Conservation (phyloP, 1,140 invertebrate genomes). For the Stenopsyche tienmushanensis region DNA sequence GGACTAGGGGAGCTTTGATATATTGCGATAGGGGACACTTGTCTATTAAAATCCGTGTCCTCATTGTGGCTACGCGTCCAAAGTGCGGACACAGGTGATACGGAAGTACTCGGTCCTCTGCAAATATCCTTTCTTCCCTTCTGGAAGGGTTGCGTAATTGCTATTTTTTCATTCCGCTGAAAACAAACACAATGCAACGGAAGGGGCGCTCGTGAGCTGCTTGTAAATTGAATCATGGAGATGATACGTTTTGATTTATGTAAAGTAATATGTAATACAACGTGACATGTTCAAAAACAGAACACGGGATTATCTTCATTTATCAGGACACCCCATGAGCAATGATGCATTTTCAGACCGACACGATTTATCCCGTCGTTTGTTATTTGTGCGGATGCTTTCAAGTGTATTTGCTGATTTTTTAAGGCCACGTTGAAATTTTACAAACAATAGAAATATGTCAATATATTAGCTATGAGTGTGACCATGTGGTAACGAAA, state of each 20-base stretch:
- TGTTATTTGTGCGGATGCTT: no score
- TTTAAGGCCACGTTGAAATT: no score
- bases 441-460: no score
- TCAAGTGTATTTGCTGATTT: no score
- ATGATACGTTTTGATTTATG: neutral
- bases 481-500: no score
- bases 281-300: no score
- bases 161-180: neutral
- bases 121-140: neutral
- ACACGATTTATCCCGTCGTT: no score
- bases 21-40: neutral
- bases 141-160: neutral
- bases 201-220: neutral
- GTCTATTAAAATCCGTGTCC: neutral
- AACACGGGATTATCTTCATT: no score
- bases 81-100: neutral
- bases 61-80: neutral
- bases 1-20: neutral
- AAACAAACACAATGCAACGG: neutral
- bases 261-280: no score
- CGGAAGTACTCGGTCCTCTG: neutral
- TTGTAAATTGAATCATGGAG: neutral
- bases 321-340: no score
- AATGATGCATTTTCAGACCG: no score
- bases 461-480: no score